Evolutionary conservation across 2,113 vertebrate species (phyloP).

Genomic region (Isichthys henryi): DNA sequence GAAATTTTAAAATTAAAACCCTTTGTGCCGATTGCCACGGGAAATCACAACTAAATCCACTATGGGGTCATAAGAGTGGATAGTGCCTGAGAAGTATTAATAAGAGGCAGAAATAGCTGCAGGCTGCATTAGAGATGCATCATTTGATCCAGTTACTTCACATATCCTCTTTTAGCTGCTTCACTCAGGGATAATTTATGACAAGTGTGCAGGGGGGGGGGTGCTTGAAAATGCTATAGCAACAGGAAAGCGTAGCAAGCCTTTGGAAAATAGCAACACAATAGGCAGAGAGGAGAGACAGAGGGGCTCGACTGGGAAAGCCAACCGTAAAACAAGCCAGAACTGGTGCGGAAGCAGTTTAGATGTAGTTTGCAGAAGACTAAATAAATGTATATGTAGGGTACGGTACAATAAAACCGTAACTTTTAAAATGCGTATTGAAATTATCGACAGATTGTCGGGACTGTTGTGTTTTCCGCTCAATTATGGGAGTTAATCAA

Average conservation of each 20-base stretch:
- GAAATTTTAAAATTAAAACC: conserved; percentile 18
- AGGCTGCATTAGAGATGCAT: conserved; percentile 68
- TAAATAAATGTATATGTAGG: neutral
- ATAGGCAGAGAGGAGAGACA: neutral
- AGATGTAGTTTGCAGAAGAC: neutral
- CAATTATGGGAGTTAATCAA: neutral
- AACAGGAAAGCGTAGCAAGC: conserved; percentile 70
- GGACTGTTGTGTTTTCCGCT: neutral
- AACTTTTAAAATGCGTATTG: neutral
- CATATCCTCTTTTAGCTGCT: conserved; percentile 79
- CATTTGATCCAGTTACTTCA: conserved; percentile 73
- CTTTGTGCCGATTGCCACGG: conserved; percentile 61
- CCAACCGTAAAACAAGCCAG: neutral
- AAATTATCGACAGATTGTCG: neutral
- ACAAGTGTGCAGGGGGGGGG: conserved; percentile 92
- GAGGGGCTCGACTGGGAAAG: neutral
- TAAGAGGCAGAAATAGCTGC: conserved; percentile 75
- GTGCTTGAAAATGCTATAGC: conserved; percentile 99
- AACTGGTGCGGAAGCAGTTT: neutral
- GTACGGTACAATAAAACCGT: neutral
- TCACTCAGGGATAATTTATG: conserved; percentile 99
- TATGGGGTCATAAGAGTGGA: conserved; percentile 67
- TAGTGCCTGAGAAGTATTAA: conserved; percentile 71
- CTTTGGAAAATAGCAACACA: conserved; percentile 52
- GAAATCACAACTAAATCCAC: conserved; percentile 69